Evolutionary conservation across 2,797 vertebrate species (phyloP).

Genomic region (Sciaenops ocellatus): DNA sequence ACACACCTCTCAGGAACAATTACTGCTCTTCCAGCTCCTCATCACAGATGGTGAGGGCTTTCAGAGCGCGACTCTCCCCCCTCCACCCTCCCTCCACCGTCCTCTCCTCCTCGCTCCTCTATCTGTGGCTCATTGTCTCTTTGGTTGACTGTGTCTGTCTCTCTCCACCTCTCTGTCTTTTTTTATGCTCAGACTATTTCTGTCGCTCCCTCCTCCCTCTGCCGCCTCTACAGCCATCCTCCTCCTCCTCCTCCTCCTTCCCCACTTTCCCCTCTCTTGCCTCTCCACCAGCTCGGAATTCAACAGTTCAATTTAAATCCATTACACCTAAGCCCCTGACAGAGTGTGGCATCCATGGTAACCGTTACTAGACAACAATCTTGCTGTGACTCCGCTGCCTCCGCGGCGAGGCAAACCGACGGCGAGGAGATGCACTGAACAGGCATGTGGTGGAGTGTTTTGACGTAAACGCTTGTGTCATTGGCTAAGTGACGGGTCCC

Average conservation of each 20-base stretch:
- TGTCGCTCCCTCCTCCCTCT: slow-evolving; percentile 44
- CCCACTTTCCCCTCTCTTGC: slow-evolving; percentile 16
- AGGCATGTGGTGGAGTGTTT: slow-evolving; percentile 28
- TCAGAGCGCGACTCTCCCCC: slow-evolving; percentile 28
- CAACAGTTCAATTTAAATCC: slow-evolving; percentile 82
- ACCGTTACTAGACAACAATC: slow-evolving; percentile 80
- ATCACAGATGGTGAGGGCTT: slow-evolving; percentile 72
- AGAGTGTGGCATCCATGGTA: slow-evolving; percentile 78
- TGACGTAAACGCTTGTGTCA: slow-evolving; percentile 59
- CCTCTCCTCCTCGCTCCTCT: slow-evolving; percentile 24
- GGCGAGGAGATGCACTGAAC: slow-evolving; percentile 22
- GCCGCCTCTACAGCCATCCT: slow-evolving; percentile 12
- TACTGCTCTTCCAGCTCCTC: slow-evolving; percentile 72
- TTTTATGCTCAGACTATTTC: slow-evolving; percentile 63
- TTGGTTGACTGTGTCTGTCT: slow-evolving; percentile 56
- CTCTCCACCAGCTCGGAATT: slow-evolving; percentile 59
- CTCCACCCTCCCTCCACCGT: background rate
- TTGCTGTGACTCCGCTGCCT: slow-evolving; percentile 37
- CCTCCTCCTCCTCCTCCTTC: slow-evolving; percentile 24
- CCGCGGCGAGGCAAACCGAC: slow-evolving; percentile 13
- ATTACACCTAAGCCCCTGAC: slow-evolving; percentile 75
- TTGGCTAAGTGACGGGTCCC: slow-evolving; percentile 59
- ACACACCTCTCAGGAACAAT: slow-evolving; percentile 73
- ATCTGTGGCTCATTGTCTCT: slow-evolving; percentile 57
- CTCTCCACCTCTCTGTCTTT: slow-evolving; percentile 46